phyloP scores from a whole-genome alignment of 1,140 invertebrate species.

The Pantala flavescens region DNA sequence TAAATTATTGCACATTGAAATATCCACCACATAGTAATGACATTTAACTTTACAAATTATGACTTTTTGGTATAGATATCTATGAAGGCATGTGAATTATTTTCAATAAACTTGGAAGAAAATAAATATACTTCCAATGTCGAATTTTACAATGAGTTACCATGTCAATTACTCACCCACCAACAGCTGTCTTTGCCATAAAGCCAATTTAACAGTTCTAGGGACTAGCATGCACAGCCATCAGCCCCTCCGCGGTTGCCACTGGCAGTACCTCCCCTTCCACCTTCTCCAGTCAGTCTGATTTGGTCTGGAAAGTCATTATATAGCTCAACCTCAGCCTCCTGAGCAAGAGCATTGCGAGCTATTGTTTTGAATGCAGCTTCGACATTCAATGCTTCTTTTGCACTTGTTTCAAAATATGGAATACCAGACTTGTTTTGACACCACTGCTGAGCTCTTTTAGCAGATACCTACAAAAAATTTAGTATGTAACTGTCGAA shows the following conservation, averaged over 20 bases:
- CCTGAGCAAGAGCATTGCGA: slow-evolving; percentile 87
- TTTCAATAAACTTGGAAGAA: not conserved
- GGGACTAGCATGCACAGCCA: slow-evolving; percentile 64
- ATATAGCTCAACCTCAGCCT: slow-evolving; percentile 75
- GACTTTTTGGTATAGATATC: not conserved
- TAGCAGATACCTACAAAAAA: slow-evolving; percentile 65
- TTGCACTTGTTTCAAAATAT: slow-evolving; percentile 98
- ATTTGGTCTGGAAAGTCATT: slow-evolving; percentile 97
- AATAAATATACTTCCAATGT: not conserved
- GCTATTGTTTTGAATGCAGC: slow-evolving; percentile 97
- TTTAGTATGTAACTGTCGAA: slow-evolving; percentile 14
- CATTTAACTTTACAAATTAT: not conserved
- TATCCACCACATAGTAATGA: not conserved
- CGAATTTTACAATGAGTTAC: not conserved
- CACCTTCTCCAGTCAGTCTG: slow-evolving; percentile 56
- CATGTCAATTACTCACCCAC: not conserved
- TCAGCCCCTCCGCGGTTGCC: slow-evolving; percentile 46
- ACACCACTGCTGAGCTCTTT: slow-evolving; percentile 97
- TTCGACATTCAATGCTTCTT: slow-evolving; percentile 96
- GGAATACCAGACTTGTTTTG: slow-evolving; percentile 97
- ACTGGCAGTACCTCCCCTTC: slow-evolving; percentile 34
- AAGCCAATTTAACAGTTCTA: slow-evolving; percentile 12
- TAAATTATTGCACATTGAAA: too few relatives aligned
- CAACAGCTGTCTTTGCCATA: not conserved
- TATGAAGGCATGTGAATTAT: not conserved